Evolutionary conservation across 2,797 vertebrate genomes (phyloP), one percentile per base, ranked within the genome.

Genomic region (Amniataba percoides): DNA sequence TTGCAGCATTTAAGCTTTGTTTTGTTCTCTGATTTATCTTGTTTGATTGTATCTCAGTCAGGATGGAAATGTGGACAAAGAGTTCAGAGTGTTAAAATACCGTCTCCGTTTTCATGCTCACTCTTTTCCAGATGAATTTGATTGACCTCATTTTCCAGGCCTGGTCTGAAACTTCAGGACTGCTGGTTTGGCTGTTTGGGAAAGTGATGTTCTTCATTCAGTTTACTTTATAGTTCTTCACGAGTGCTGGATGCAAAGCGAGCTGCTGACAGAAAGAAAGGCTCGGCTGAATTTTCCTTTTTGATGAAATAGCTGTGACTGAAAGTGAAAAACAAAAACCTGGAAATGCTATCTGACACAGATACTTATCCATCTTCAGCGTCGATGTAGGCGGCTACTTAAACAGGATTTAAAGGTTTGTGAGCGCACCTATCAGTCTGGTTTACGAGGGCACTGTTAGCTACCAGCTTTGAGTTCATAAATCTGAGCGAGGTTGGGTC

Each of bases 381-480:
- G 3, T 23, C n/a, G 40, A 11, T 27, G 18, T 18, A 31, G 19
- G 3, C 25, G 23, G 9, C 12, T 7, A 8, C 10, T 48, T 57
- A 40, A 73, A n/a, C 43, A 31, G 31, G 4, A 8, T 58, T 27
- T 57, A 2, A 43, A 23, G 39, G 16, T 48, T 42, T n/a, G 42
- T 25, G 42, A 64, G 34, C 43, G 15, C 46, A 61, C 19, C 49
- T 3, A 46, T 76, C 36, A 2, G 21, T 49, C 34, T 61, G 3
- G 52, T 80, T 85, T 76, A 71, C 19, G 27, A 46, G 19, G 19
- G 49, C 27, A 56, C 27, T 39, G 11, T 25, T 62, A 52, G 66
- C 78, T 71, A 61, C 53, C 43, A 34, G 39, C 14, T 61, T 42
- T 13, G 21, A 40, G 42, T 63, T 56, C 72, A 58, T 88, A 83